Percentiles rank a stretch among this genome's conserved stretches.
Conservation (phyloP, 2,888 invertebrate species). For the Sesia apiformis region DNA sequence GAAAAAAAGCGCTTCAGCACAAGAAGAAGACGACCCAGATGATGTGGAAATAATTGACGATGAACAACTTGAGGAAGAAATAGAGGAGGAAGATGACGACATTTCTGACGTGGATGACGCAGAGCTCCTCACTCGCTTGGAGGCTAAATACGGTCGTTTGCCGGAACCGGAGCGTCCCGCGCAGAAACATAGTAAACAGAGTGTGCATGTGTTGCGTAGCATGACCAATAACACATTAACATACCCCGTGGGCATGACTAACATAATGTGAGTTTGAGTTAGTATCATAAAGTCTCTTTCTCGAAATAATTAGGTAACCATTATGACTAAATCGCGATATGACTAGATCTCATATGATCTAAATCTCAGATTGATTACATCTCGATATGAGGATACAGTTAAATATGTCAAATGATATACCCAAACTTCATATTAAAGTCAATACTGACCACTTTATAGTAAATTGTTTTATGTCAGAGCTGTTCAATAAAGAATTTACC, state of each 20-base stretch:
- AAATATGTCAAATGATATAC: too few species aligned
- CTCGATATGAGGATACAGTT: too few species aligned
- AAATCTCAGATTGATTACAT: too few species aligned
- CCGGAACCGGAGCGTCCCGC: constrained; percentile 68
- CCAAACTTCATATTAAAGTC: too few species aligned
- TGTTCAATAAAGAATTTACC: too few species aligned
- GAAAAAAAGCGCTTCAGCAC: constrained; percentile 11
- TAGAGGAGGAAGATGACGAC: constrained; percentile 65
- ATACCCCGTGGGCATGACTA: constrained; percentile 35
- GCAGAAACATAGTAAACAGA: constrained; percentile 60
- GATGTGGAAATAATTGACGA: constrained; percentile 65
- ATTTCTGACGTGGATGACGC: constrained; percentile 80
- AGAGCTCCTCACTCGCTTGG: constrained; percentile 79
- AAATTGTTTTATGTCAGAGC: too few species aligned
- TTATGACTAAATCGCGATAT: too few species aligned
- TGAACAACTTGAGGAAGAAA: constrained; percentile 63
- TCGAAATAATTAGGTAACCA: too few species aligned
- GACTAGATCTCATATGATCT: too few species aligned
- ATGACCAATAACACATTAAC: constrained; percentile 4
- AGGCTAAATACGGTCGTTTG: constrained; percentile 82
- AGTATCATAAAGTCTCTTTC: too few species aligned
- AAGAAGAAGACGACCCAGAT: constrained; percentile 45
- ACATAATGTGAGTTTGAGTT: constrained; percentile 49
- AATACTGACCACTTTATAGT: too few species aligned
- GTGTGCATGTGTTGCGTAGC: too few species aligned